phyloP scores from a whole-genome alignment of 2,113 vertebrate species.

The Prietella phreatophila region DNA sequence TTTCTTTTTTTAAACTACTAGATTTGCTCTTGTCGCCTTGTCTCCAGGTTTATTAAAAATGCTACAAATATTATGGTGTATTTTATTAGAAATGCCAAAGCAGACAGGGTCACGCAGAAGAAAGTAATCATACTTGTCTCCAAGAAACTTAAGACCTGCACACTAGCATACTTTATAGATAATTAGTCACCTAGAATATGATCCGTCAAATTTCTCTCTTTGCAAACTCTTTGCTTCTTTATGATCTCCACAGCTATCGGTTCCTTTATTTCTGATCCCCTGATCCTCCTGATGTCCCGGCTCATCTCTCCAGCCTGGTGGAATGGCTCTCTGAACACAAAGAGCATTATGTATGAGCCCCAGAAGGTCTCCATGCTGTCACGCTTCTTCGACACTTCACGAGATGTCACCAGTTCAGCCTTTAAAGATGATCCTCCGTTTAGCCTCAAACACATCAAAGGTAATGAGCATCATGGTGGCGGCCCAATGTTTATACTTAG shows the following conservation, averaged over 20 bases:
- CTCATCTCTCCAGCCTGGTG: constrained; percentile 63
- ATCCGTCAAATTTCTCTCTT: neutral
- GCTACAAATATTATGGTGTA: neutral
- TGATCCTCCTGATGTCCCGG: constrained; percentile 46
- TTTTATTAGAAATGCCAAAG: neutral
- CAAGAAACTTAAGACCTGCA: neutral
- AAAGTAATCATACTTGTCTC: neutral
- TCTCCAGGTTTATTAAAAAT: neutral
- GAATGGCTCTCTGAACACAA: constrained; percentile 69
- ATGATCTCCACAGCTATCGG: too few species aligned
- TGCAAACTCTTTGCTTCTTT: neutral
- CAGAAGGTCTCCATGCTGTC: constrained; percentile 74
- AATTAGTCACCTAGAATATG: neutral
- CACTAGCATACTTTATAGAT: neutral
- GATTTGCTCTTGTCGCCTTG: neutral
- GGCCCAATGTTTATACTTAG: neutral
- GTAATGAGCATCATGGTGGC: constrained; percentile 42
- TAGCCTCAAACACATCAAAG: constrained; percentile 54
- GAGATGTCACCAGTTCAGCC: constrained; percentile 58
- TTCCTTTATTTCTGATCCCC: neutral
- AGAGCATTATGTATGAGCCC: constrained; percentile 80
- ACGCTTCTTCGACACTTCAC: constrained; percentile 51
- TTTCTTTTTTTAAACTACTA: neutral
- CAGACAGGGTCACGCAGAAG: neutral
- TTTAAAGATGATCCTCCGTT: constrained; percentile 57